Evolutionary conservation across 2,113 vertebrate species (phyloP), one percentile per base, ranked within the genome.

Genomic region (Sterrhoptilus dennistouni): DNA sequence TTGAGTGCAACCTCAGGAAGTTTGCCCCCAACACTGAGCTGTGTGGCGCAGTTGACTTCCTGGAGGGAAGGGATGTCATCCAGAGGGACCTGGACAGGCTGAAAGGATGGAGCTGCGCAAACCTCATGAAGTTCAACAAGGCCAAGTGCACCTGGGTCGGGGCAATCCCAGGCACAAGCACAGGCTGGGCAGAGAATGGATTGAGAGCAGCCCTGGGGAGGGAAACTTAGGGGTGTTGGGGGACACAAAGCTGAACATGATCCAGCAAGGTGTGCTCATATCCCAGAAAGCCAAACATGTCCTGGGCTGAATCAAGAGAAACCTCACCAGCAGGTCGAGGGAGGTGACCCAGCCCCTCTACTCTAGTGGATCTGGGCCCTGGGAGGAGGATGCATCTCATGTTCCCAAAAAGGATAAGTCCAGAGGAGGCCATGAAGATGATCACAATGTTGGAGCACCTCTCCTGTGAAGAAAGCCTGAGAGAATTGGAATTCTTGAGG

Each of bases 301-400:
- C 47, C 61, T 54, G 87, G n/a, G 20, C 17, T 75, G 29, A n/a
- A 35, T 40, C 29, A 61, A 49, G 47, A 23, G 29, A 61, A 83
- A 13, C 0, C 4, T 40, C 54, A 14, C 54, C 63, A 83, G n/a
- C 29, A 42, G 17, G 40, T 16, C 0, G 0, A 74, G 36, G 36
- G 44, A 44, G 12, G 27, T 14, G 36, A 24, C 38, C 17, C 33
- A 52, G 15, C 19, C 14, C 33, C 19, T 38, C 22, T 28, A 1
- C 19, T 36, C 36, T 66, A 13, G 31, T 8, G 21, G 22, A 9
- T 65, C 50, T 44, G 18, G 56, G 22, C 22, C 6, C 27, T 1
- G 0, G 44, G 36, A 36, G 36, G 36, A 45, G 18, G 4, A 25
- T 23, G 45, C 9, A 5, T 38, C 36, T 59, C 60, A 29, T 38